Evolutionary conservation across 2,797 vertebrate genomes (phyloP), one percentile per base, ranked within the genome.

Genomic region (Phylloscopus collybita): DNA sequence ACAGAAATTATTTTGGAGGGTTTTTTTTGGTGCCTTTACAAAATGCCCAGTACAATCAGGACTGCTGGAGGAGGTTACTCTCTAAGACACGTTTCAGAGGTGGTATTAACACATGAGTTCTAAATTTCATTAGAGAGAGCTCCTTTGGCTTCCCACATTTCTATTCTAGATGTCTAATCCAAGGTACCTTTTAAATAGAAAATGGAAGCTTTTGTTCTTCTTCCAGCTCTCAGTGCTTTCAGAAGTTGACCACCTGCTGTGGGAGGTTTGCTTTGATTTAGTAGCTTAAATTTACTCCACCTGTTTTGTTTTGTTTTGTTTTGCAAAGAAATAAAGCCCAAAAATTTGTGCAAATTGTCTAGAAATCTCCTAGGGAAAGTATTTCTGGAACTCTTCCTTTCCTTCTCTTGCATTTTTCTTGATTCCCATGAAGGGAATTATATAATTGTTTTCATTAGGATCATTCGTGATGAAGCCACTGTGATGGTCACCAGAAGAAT

Each of bases 191-290:
- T 38, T 75, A 13, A 78, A 82, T 36, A 76, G 38, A 84, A 90
- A 92, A 71, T 27, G 15, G 38, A 90, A 69, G 1, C 6, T 92
- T 96, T 93, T 97, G 51, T 87, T 95, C 73, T 85, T 84, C 51
- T 95, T 95, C 90, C 90, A 96, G 75, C 30, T 71, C 36, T 89
- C 60, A 40, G 65, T 60, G 18, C 16, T 95, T 94, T 87, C 71
- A 85, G 71, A 94, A 81, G 44, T 71, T 0, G 1, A 65, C 88
- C 57, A 92, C 91, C 89, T 93, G 67, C 62, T 90, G 56, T 80
- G 78, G 53, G 56, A 86, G 51, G 83, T 87, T 92, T 93, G 27
- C 34, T 97, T 94, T 94, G 67, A 93, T 91, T 91, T 95, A 79
- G 49, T 44, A 56, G 67, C 62, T 93, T 75, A 94, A 94, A 94